Percentiles rank a stretch among this genome's conserved stretches.
phyloP scores from a whole-genome alignment of 2,113 vertebrate species.

The Apeltes quadracus region DNA sequence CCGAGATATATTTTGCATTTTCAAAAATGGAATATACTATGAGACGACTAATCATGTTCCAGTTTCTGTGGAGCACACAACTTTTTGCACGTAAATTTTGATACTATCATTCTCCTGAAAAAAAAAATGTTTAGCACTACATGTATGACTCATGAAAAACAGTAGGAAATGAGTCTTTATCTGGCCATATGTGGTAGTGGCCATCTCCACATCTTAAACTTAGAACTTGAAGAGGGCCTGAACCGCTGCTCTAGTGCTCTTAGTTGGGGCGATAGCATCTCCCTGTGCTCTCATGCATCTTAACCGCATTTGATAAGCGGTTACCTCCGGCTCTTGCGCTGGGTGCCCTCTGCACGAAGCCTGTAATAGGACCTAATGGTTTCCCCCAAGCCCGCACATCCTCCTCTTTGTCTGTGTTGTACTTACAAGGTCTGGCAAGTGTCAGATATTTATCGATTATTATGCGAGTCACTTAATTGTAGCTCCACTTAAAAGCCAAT shows the following conservation, averaged over 20 bases:
- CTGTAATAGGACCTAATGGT: slow-evolving; percentile 62
- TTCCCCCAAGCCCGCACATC: slow-evolving; percentile 49
- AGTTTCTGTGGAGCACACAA: background rate
- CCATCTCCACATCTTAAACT: slow-evolving; percentile 33
- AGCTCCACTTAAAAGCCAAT: slow-evolving; percentile 22
- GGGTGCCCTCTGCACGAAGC: slow-evolving; percentile 50
- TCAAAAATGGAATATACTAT: background rate
- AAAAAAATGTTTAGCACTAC: too few relatives aligned
- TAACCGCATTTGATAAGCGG: slow-evolving; percentile 64
- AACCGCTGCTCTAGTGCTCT: slow-evolving; percentile 52
- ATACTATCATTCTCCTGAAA: background rate
- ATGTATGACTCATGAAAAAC: background rate
- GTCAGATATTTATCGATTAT: slow-evolving; percentile 39
- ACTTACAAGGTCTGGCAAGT: slow-evolving; percentile 58
- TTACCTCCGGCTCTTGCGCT: slow-evolving; percentile 49
- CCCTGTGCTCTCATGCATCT: slow-evolving; percentile 58
- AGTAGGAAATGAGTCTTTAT: background rate
- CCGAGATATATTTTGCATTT: background rate
- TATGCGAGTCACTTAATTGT: slow-evolving; percentile 38
- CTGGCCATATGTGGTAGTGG: slow-evolving; percentile 21
- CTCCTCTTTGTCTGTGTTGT: slow-evolving; percentile 24
- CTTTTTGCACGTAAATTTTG: slow-evolving; percentile 1
- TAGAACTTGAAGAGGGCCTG: slow-evolving; percentile 25
- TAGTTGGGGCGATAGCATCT: slow-evolving; percentile 63
- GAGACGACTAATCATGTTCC: background rate